These are phyloP conservation scores for Amphibalanus amphitrite DNA, from an alignment of 1,140 invertebrate genomes.

Conservation along the genomic window DNA sequence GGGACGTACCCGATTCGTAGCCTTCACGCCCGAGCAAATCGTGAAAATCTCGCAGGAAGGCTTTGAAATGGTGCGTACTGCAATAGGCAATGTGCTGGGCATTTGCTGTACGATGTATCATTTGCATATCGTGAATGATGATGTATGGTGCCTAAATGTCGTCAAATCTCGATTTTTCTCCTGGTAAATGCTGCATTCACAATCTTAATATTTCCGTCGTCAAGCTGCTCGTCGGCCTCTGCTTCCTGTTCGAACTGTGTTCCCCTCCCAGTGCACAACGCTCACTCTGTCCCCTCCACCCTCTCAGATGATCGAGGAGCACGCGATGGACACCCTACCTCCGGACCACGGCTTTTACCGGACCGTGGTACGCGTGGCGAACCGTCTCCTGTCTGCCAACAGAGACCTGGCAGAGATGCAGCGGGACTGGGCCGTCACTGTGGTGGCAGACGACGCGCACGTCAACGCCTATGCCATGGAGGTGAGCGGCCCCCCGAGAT, in stretches of 20 bases:
- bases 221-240: too few species aligned
- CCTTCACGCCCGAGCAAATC: constrained; percentile 32
- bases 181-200: too few species aligned
- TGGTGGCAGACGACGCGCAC: constrained; percentile 26
- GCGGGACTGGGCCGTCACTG: constrained; percentile 31
- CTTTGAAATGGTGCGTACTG: constrained; percentile 19
- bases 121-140: too few species aligned
- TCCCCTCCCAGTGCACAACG: too few species aligned
- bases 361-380: constrained; percentile 19
- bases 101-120: too few species aligned
- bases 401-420: constrained; percentile 28
- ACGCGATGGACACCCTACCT: neutral
- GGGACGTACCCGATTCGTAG: constrained; percentile 32
- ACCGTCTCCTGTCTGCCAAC: constrained; percentile 30
- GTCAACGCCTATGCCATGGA: constrained; percentile 38
- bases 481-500: constrained; percentile 19
- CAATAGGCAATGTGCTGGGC: neutral
- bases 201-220: too few species aligned
- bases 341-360: neutral
- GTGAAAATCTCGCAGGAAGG: constrained; percentile 23
- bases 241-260: too few species aligned
- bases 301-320: neutral
- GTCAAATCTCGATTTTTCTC: too few species aligned
- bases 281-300: too few species aligned
- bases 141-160: too few species aligned